Conservation (phyloP, 2,797 vertebrate species). For the Galagoides demidoff region DNA sequence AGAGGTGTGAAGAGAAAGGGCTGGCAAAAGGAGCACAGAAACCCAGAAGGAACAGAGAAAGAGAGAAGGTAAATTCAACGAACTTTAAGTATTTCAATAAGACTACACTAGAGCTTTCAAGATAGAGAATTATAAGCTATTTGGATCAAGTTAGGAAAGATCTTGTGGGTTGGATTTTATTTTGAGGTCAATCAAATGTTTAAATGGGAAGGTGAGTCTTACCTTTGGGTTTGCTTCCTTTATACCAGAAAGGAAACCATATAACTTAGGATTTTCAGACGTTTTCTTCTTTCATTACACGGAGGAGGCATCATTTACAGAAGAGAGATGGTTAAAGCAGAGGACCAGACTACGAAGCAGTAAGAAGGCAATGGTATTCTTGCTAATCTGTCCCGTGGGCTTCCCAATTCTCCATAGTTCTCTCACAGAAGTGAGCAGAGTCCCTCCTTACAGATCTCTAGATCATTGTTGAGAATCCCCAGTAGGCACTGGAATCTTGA, state of each 20-base stretch:
- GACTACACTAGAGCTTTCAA: background rate
- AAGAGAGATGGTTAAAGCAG: background rate
- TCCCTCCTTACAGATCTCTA: background rate
- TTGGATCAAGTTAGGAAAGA: background rate
- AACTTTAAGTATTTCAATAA: background rate
- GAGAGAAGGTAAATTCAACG: background rate
- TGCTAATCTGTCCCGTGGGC: background rate
- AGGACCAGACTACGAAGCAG: background rate
- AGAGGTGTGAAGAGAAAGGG: background rate
- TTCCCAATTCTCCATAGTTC: background rate
- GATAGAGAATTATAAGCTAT: background rate
- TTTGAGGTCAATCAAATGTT: background rate
- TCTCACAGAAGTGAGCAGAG: background rate
- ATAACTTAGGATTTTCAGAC: background rate
- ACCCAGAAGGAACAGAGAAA: background rate
- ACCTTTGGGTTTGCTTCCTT: constrained; percentile 20
- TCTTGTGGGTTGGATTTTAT: background rate
- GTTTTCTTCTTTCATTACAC: background rate
- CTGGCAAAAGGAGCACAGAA: background rate
- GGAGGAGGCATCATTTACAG: background rate
- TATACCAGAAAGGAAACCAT: background rate
- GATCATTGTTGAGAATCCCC: background rate
- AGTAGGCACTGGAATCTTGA: background rate
- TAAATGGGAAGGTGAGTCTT: background rate
- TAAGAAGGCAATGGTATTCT: background rate